Conservation (phyloP, 2,888 invertebrate species). For the Lithophane ornitopus region DNA sequence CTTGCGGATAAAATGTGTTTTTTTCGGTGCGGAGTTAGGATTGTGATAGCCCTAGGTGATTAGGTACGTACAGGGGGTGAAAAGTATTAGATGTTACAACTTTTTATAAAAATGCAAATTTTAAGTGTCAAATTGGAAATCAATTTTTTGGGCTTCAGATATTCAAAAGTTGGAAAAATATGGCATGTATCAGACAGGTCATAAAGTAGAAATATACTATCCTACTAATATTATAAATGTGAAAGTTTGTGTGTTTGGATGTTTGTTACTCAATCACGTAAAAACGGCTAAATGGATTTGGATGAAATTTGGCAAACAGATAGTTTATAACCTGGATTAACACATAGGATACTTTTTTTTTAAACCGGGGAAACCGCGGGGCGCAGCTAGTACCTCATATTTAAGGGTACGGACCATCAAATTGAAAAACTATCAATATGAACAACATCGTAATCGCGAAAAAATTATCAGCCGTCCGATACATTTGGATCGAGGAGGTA, state of each 20-base stretch:
- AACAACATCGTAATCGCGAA: background rate
- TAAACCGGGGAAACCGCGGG: too few species aligned
- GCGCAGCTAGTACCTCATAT: too few species aligned
- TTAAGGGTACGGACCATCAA: background rate
- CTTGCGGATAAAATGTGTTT: slow-evolving; percentile 67
- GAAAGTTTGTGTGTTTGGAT: too few species aligned
- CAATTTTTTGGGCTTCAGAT: background rate
- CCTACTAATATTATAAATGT: too few species aligned
- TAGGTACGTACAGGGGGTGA: background rate
- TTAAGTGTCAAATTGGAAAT: background rate
- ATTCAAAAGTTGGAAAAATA: background rate
- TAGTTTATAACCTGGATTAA: too few species aligned
- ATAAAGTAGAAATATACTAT: too few species aligned
- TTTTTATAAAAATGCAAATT: background rate
- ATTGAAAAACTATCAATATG: background rate
- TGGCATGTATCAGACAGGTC: background rate
- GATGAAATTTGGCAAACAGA: too few species aligned
- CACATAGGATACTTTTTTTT: too few species aligned
- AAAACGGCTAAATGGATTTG: too few species aligned
- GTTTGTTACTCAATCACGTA: too few species aligned
- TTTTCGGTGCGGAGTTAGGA: slow-evolving; percentile 58
- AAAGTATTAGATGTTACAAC: slow-evolving; percentile 1
- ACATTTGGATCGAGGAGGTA: background rate
- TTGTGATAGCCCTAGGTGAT: slow-evolving; percentile 44
- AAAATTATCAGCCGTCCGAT: background rate